Evolutionary conservation across 2,797 vertebrate genomes (phyloP), one percentile per base, ranked within the genome.

Genomic region (Pseudomugil tenellus): DNA sequence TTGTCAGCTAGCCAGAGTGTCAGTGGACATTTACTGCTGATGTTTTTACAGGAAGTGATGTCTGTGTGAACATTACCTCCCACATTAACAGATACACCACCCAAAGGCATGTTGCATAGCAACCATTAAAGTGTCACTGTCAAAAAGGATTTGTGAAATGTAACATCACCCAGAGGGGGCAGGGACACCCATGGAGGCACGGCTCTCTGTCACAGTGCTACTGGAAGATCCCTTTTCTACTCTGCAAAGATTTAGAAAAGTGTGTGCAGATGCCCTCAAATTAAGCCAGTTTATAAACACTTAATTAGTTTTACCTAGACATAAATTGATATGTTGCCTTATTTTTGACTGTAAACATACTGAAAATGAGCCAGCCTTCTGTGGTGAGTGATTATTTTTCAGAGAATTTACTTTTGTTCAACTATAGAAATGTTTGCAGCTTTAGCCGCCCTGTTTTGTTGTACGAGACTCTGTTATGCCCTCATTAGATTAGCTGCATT

Each of bases 111-210:
- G 91, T 93, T 91, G 90, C 93, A 79, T 91, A 86, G 93, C 91
- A 93, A 93, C 93, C 82, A 53, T 79, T 72, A 89, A 43, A 86
- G 83, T 92, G 91, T 91, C 81, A 88, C 90, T 88, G 85, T 93
- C 75, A 66, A 76, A 19, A 72, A 83, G 79, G 90, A 90, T 94
- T 87, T 88, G 80, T 89, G 86, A 89, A 88, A 91, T 89, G 71
- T 87, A 90, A 92, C 88, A 85, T 91, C 77, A 90, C 91, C 81
- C 70, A 48, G 76, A 69, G 74, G 69, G 79, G 79, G 75, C 59
- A 69, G 74, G 81, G 69, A 71, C 54, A 34, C 6, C 68, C 58
- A 26, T 23, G 58, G 70, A 71, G 65, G 41, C 64, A 77, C 19
- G n/a, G 49, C 43, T 48, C 34, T 71, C 52, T 35, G 66, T 61